Percentiles rank a stretch among this genome's conserved stretches.
These are phyloP conservation scores for Mormyrops boulengeri DNA, from an alignment of 2,797 vertebrate species.

Conservation along the genomic window DNA sequence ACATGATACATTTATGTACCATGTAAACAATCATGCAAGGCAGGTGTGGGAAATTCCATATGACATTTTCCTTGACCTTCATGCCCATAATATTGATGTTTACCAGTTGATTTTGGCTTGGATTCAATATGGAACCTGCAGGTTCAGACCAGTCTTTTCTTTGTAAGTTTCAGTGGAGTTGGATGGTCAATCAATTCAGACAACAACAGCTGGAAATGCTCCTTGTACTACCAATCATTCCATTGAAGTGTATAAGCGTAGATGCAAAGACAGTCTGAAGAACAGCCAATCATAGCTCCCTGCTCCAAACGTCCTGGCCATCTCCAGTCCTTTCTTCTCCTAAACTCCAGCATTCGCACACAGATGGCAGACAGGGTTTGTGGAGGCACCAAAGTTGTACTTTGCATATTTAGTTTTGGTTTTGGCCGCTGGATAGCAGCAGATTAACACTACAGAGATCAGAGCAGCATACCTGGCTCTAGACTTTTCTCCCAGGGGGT, in stretches of 20 bases:
- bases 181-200: neutral
- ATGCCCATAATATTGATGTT: constrained; percentile 62
- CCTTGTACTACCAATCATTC: constrained; percentile 50
- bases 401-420: constrained; percentile 29
- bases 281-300: constrained; percentile 52
- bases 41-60: neutral
- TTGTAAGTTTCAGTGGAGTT: constrained; percentile 49
- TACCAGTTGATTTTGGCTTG: constrained; percentile 60
- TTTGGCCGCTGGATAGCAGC: neutral
- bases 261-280: neutral
- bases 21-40: neutral
- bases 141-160: constrained; percentile 55
- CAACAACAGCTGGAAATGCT: constrained; percentile 21
- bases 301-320: constrained; percentile 57
- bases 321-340: constrained; percentile 57
- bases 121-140: constrained; percentile 62
- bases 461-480: neutral
- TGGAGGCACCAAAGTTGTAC: constrained; percentile 61
- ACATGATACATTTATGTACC: neutral
- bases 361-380: constrained; percentile 58
- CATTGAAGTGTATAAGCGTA: neutral
- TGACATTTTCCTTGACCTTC: neutral
- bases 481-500: neutral
- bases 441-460: neutral
- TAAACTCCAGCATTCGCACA: constrained; percentile 55